Conservation (phyloP, 2,888 invertebrate species). For the Ephialtes manifestator region DNA sequence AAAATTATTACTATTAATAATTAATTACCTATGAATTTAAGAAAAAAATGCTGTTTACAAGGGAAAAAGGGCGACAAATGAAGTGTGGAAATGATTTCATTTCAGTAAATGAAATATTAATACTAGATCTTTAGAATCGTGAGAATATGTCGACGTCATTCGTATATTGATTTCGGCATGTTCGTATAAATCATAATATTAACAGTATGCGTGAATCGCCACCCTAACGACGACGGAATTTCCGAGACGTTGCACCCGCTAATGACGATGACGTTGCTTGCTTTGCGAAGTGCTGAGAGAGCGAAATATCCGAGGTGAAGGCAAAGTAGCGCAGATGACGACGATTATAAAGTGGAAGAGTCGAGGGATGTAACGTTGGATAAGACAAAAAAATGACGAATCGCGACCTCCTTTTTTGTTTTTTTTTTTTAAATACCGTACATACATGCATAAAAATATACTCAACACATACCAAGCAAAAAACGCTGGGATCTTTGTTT, state of each 20-base stretch:
- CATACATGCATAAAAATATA: not conserved
- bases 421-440: not conserved
- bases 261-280: slow-evolving; percentile 55
- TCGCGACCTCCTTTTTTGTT: not conserved
- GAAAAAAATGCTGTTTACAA: no score
- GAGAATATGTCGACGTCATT: not conserved
- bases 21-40: no score
- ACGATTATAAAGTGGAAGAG: not conserved
- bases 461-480: not conserved
- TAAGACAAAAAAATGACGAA: slow-evolving; percentile 4
- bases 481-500: not conserved
- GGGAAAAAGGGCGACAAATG: no score
- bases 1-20: no score
- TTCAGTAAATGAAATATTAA: no score
- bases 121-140: no score
- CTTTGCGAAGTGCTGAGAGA: slow-evolving; percentile 3
- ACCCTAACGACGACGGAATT: slow-evolving; percentile 46
- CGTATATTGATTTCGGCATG: not conserved
- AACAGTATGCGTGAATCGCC: not conserved
- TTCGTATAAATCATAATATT: not conserved
- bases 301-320: slow-evolving; percentile 12
- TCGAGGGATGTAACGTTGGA: not conserved
- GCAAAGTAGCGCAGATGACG: not conserved
- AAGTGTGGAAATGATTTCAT: no score
- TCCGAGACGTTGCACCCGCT: slow-evolving; percentile 38